Conservation (phyloP, 2,113 vertebrate genomes). For the Ammodytes marinus region DNA sequence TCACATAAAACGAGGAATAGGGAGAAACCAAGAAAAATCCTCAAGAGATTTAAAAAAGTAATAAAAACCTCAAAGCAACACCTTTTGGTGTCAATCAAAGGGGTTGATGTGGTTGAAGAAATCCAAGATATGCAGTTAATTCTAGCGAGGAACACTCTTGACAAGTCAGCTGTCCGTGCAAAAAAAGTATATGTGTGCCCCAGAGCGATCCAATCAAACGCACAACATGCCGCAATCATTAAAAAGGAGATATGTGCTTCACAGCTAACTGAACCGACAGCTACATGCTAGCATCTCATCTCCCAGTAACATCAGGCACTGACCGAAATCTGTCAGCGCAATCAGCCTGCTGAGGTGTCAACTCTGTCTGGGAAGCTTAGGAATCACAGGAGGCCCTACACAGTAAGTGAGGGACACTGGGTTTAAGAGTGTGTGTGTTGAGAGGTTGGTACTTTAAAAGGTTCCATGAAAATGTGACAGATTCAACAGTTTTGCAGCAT, state of each 20-base stretch:
- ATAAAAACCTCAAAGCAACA: conserved; percentile 81
- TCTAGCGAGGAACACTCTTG: conserved; percentile 57
- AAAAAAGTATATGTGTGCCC: conserved; percentile 58
- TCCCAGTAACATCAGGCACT: conserved; percentile 26
- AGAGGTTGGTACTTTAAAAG: neutral
- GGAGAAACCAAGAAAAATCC: conserved; percentile 37
- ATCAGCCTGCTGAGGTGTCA: conserved; percentile 1
- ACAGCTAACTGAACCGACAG: conserved; percentile 37
- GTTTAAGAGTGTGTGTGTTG: neutral
- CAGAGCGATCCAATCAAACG: conserved; percentile 74
- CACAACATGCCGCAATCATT: conserved; percentile 69
- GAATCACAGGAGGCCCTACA: neutral
- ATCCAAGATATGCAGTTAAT: conserved; percentile 64
- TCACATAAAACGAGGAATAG: neutral
- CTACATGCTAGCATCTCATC: conserved; percentile 51
- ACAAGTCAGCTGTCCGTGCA: conserved; percentile 67
- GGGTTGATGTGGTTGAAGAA: conserved; percentile 62
- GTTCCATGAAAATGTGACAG: neutral
- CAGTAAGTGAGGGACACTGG: neutral
- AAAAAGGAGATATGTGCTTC: conserved; percentile 55
- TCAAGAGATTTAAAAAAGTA: conserved; percentile 67
- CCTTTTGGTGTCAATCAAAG: conserved; percentile 81
- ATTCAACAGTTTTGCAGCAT: neutral
- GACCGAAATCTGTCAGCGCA: conserved; percentile 21
- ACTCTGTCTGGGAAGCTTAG: neutral